These are phyloP conservation scores for Cantharis flavilabris DNA, from an alignment of 2,888 invertebrate species.

Conservation along the genomic window DNA sequence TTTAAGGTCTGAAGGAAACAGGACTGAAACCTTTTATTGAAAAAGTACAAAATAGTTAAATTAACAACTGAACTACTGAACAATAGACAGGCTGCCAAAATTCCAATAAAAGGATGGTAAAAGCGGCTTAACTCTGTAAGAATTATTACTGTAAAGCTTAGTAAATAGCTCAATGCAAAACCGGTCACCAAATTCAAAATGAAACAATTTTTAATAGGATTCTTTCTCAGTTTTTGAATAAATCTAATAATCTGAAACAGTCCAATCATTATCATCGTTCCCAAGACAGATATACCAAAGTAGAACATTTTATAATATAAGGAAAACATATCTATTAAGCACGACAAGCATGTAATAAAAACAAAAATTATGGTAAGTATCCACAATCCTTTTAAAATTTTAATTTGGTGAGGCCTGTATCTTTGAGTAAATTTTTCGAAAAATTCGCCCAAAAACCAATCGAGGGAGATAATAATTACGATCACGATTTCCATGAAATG, in stretches of 20 bases:
- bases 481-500: background rate
- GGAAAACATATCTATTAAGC: background rate
- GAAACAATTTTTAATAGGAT: background rate
- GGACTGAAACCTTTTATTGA: background rate
- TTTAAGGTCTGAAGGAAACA: slow-evolving; percentile 1
- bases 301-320: background rate
- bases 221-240: background rate
- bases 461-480: background rate
- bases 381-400: background rate
- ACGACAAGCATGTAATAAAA: background rate
- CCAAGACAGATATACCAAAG: background rate
- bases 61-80: background rate
- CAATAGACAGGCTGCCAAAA: background rate
- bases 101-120: background rate
- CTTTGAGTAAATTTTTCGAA: background rate
- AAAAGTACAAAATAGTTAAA: background rate
- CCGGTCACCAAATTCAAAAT: slow-evolving; percentile 1
- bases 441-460: background rate
- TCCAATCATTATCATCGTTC: background rate
- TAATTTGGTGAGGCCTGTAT: background rate
- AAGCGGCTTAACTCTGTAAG: background rate
- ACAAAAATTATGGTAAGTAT: background rate
- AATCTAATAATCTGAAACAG: background rate
- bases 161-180: background rate
- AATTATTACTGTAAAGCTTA: background rate